Evolutionary conservation across 2,797 vertebrate species (phyloP), one percentile per base, ranked within the genome.

Genomic region (Coracias cyanogaster): DNA sequence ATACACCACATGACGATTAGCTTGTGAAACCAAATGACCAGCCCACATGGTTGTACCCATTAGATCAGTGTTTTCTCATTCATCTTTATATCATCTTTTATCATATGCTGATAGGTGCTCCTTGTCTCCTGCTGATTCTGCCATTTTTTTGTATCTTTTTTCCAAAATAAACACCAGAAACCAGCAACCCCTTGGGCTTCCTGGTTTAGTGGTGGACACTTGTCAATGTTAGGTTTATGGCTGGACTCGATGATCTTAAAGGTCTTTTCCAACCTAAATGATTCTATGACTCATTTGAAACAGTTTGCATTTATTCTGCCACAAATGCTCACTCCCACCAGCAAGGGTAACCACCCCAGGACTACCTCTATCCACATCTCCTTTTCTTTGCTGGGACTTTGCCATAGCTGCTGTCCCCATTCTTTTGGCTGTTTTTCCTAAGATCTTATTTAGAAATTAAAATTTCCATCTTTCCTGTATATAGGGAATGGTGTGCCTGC

Each of bases 21-120:
- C 31, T 73, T 61, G 31, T 90, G 69, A 89, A 89, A 79, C 35
- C 29, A 73, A 71, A 52, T 41, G 76, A 74, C 60, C 33, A 93
- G 29, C 79, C 82, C 60, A 80, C 64, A 86, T 69, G 29, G 64
- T 65, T 49, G 55, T 58, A 67, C 14, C 21, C 19, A 29, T 61
- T 57, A 21, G 13, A 43, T 69, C 70, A 77, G 39, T 57, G 37
- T 52, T 78, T 85, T 73, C 78, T 41, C 28, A 33, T 1, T 57
- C 49, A 29, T 39, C 18, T 89, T 66, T 74, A 16, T 66, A 15
- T 37, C 33, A 17, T 29, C 37, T 81, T 2, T 35, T 29, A 26
- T 17, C 25, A n/a, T 21, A 37, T 46, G 76, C 82, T 55, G 43
- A 43, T 10, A 64, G 22, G 45, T 65, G 5, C 7, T 72, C 8